Conservation (phyloP, 1,140 invertebrate species). For the Drosophila hydei region DNA sequence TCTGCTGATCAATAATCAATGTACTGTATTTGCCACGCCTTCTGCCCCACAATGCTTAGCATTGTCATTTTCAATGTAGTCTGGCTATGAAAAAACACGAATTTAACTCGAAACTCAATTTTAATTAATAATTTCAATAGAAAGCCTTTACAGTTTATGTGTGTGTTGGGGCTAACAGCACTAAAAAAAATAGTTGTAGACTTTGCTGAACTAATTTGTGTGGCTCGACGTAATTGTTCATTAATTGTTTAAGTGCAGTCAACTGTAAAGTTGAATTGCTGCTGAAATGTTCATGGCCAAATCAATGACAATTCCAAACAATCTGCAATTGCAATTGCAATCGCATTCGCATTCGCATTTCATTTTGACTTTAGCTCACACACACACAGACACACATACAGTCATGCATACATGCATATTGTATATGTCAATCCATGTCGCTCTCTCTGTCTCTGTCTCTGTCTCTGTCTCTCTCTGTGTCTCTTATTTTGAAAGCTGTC, state of each 20-base stretch:
- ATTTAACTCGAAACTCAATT: neutral
- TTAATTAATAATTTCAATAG: neutral
- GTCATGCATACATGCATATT: constrained; percentile 41
- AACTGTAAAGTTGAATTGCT: constrained; percentile 21
- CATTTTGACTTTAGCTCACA: constrained; percentile 58
- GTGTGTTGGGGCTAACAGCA: too few relatives aligned
- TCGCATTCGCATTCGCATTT: constrained; percentile 40
- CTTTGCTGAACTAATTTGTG: constrained; percentile 8
- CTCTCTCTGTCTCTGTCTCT: constrained; percentile 1
- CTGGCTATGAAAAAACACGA: too few relatives aligned
- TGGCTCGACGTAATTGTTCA: constrained; percentile 51
- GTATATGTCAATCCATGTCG: constrained; percentile 8
- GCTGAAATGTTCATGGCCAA: constrained; percentile 56
- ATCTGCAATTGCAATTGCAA: constrained; percentile 43
- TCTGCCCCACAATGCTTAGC: too few relatives aligned
- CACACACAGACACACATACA: neutral
- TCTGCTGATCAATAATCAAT: too few relatives aligned
- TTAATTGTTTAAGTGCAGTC: constrained; percentile 68
- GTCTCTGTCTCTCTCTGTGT: constrained; percentile 1
- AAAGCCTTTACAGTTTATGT: neutral
- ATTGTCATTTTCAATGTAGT: too few relatives aligned
- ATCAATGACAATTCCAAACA: constrained; percentile 59
- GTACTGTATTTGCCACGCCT: too few relatives aligned
- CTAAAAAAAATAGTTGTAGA: too few relatives aligned
- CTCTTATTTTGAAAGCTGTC: constrained; percentile 31